Base-by-base conservation (phyloP, 2,113 vertebrate species). In the Holacanthus passer region DNA sequence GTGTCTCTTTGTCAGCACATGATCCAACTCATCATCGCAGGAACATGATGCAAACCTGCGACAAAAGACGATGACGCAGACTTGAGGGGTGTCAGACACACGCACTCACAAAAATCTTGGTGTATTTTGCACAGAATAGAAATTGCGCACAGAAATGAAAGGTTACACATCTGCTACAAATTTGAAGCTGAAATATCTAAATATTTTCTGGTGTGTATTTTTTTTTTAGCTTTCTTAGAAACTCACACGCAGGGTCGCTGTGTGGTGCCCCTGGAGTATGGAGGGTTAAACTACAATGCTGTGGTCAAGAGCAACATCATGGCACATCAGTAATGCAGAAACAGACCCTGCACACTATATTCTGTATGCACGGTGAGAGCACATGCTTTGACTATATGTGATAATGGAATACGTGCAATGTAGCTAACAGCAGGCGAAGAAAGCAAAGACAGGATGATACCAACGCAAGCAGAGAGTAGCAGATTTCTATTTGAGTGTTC, bases 1-100 rank as follows among this genome's bases (percentile, higher is more conserved):
- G 1, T 47, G 17, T 83, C 45, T 77, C 32, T 84, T 58, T 81
- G 39, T 69, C 41, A 24, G 37, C 32, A 27, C 17, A 53, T 53
- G 4, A 50, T 29, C 20, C n/a, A 27, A 43, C 41, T 81, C 24
- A 52, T 71, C 56, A 47, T 1, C 2, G 31, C 62, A 55, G 29
- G 60, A 55, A 50, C 37, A 19, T 13, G 27, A 77, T 41, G 45
- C 29, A 79, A 65, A 59, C 9, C 31, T 37, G 29, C 24, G n/a
- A 59, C 39, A 73, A 64, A 68, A 58, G 1, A 48, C 1, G 12
- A 32, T 11, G 16, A 60, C 45, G 45, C 4, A 66, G 39, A 43
- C 16, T 29, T 27, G 12, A 64, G 17, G 1, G 16, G 17, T 22
- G 37, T n/a, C 22, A 19, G 20, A 24, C 63, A 13, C 12, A 9